These are phyloP conservation scores for Noturus placidus DNA, from an alignment of 2,113 vertebrate species.

Conservation along the genomic window DNA sequence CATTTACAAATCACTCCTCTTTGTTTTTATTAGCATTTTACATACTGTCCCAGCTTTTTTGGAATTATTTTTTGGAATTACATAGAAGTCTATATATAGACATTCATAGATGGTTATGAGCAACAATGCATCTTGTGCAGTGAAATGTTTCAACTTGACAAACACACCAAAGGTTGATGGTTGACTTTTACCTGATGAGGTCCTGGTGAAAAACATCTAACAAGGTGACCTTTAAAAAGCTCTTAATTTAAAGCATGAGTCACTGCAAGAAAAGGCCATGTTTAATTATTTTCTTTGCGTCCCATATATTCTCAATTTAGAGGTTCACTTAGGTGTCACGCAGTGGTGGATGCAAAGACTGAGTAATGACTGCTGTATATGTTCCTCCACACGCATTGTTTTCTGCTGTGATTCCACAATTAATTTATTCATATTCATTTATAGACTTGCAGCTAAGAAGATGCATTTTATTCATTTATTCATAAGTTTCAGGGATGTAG, in stretches of 20 bases:
- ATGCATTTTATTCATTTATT: background rate
- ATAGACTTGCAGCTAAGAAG: background rate
- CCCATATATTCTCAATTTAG: background rate
- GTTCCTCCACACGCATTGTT: background rate
- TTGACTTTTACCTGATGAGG: conserved; percentile 18
- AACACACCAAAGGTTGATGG: background rate
- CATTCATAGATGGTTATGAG: background rate
- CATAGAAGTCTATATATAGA: background rate
- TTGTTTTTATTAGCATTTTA: no score
- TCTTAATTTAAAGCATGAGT: background rate
- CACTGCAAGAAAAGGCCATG: background rate
- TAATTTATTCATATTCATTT: background rate
- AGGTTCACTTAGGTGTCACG: background rate
- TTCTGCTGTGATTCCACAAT: background rate
- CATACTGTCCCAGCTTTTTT: no score
- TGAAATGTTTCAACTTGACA: background rate
- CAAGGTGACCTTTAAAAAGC: conserved; percentile 20
- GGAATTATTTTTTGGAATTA: no score
- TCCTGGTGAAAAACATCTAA: background rate
- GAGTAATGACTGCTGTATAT: background rate
- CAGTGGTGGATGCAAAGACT: background rate
- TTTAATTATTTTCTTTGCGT: background rate
- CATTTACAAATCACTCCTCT: no score
- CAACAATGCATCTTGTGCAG: no score
- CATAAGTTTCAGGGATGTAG: background rate